phyloP scores from a whole-genome alignment of 2,888 invertebrate genomes.

The Clusia tigrina region DNA sequence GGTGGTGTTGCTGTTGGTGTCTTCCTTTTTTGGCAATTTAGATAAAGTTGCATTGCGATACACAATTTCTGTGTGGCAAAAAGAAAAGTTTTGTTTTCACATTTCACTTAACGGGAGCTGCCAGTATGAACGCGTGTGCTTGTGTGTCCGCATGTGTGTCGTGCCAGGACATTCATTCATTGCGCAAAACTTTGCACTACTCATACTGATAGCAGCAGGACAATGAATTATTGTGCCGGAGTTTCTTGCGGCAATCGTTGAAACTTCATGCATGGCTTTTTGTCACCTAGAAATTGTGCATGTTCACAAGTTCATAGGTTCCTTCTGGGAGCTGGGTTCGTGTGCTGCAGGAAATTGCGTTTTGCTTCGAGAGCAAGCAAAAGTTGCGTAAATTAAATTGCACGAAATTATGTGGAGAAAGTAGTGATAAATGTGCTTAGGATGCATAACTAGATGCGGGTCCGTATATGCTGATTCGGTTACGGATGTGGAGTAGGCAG shows the following conservation, averaged over 20 bases:
- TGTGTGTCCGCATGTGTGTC: neutral
- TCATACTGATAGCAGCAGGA: neutral
- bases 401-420: neutral
- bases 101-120: conserved; percentile 12
- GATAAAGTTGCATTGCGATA: conserved; percentile 20
- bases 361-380: neutral
- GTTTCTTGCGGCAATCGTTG: conserved; percentile 3
- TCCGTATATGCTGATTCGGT: too few relatives aligned
- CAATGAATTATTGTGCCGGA: conserved; percentile 4
- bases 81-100: conserved; percentile 12
- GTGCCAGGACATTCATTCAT: conserved; percentile 1
- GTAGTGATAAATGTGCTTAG: neutral
- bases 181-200: conserved; percentile 3
- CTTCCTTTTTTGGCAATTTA: conserved; percentile 16
- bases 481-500: too few relatives aligned
- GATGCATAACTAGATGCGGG: neutral
- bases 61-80: conserved; percentile 2
- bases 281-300: neutral
- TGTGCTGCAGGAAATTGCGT: too few relatives aligned
- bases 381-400: conserved; percentile 6
- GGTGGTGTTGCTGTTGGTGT: neutral
- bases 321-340: too few relatives aligned
- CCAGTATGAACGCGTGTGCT: neutral
- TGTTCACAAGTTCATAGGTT: neutral
- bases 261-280: conserved; percentile 8